Base-by-base conservation (phyloP, 1,140 invertebrate species). In the Spodoptera frugiperda region DNA sequence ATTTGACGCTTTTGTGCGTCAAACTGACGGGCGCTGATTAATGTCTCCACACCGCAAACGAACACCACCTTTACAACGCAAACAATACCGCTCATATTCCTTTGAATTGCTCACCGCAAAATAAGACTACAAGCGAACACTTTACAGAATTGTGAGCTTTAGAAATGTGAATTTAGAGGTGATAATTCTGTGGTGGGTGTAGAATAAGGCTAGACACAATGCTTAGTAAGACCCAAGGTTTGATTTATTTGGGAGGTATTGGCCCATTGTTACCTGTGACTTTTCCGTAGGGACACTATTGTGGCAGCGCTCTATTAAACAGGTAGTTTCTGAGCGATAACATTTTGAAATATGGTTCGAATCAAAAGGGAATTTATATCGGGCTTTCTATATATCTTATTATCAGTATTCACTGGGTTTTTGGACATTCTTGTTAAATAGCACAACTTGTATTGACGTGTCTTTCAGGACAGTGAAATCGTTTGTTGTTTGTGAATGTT, bases 201-300 rank as follows among this genome's bases (percentile, higher is more conserved):
- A 54, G 67, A 21, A 67, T 49, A 49, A 49, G 44, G 44, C 39
- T 12, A 53, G 55, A 46, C 25, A 73, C 55, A 73, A 61, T 73
- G 46, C 55, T 73, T 46, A 61, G 65, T 68, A 68, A 53, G 54
- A 59, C 14, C 44, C 55, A 49, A 73, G 54, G 71, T 73, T 61
- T 73, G 71, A 73, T 73, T 73, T 73, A 73, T 73, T 73, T 73
- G 53, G 55, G 15, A 73, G 70, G 71, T 73, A 73, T 73, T 73
- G 71, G 55, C 44, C 71, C 55, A 61, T 73, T 73, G 71, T 73
- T 73, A 73, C 44, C 71, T 73, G 55, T 61, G 71, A 73, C 71
- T 73, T 73, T 57, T 59, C 71, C 71, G 39, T 59, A 30, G 71
- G 71, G 71, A 73, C 53, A 73, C 21, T 51, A 73, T 73, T 73